Conservation (phyloP, 2,797 vertebrate genomes). For the Clarias laeviceps region DNA sequence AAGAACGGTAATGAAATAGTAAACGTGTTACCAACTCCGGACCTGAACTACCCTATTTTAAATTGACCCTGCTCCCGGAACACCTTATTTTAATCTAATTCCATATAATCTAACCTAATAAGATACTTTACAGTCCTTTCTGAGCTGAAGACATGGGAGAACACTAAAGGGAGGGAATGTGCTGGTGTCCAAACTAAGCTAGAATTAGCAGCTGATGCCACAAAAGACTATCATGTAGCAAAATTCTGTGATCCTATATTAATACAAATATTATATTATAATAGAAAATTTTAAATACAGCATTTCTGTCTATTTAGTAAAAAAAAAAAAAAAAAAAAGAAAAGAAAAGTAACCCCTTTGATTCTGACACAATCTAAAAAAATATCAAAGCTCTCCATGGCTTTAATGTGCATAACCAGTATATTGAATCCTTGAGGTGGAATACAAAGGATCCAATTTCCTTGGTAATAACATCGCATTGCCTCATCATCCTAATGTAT, state of each 20-base stretch:
- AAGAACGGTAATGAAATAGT: background rate
- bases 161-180: background rate
- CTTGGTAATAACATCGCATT: constrained; percentile 56
- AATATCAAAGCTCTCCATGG: constrained; percentile 22
- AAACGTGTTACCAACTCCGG: background rate
- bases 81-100: background rate
- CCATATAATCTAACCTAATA: background rate
- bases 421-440: constrained; percentile 44
- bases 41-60: background rate
- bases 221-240: background rate
- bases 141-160: background rate
- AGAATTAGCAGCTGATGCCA: background rate
- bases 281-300: background rate
- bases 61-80: background rate
- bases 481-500: constrained; percentile 55
- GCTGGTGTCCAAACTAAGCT: background rate
- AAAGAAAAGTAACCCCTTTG: background rate
- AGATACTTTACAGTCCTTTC: background rate
- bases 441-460: constrained; percentile 58
- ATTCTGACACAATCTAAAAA: background rate
- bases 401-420: constrained; percentile 32
- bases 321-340: background rate
- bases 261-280: background rate
- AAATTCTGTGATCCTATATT: background rate
- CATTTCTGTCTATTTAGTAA: constrained; percentile 21